These are phyloP conservation scores for Maniola jurtina DNA, from an alignment of 1,140 invertebrate species.

Conservation along the genomic window DNA sequence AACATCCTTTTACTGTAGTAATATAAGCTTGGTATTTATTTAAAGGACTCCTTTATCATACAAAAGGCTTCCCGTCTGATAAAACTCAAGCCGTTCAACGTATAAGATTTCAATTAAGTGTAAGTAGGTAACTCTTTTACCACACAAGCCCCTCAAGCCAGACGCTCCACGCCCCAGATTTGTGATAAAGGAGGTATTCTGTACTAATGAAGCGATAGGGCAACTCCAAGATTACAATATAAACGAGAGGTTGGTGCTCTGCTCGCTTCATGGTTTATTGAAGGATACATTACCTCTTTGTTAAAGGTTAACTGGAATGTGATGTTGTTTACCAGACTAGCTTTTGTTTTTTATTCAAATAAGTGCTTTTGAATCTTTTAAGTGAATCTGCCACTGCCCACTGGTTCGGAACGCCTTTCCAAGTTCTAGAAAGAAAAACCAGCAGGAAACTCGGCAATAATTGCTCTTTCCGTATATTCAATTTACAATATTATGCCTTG, in stretches of 20 bases:
- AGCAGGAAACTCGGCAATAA: too few relatives aligned
- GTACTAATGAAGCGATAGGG: conserved; percentile 22
- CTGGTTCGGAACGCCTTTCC: too few relatives aligned
- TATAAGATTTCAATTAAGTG: conserved; percentile 14
- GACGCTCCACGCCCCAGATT: conserved; percentile 10
- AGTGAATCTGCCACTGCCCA: too few relatives aligned
- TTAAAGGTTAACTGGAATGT: background rate
- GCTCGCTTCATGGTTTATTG: conserved; percentile 24
- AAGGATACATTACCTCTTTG: conserved; percentile 20
- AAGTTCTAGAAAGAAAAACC: too few relatives aligned
- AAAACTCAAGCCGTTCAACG: background rate
- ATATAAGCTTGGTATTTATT: too few relatives aligned
- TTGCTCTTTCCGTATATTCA: too few relatives aligned
- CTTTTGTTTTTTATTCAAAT: background rate
- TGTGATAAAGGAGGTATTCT: conserved; percentile 22
- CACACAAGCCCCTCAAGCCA: conserved; percentile 12
- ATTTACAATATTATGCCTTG: too few relatives aligned
- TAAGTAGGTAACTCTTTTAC: conserved; percentile 15
- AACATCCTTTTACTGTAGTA: too few relatives aligned
- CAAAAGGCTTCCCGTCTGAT: conserved; percentile 2
- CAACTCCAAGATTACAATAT: conserved; percentile 20
- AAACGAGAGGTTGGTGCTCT: conserved; percentile 12
- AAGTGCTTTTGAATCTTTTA: too few relatives aligned
- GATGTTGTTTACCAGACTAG: background rate
- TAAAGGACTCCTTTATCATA: background rate